These are phyloP conservation scores for Synodontis membranacea DNA, from an alignment of 2,113 vertebrate genomes.

Conservation along the genomic window DNA sequence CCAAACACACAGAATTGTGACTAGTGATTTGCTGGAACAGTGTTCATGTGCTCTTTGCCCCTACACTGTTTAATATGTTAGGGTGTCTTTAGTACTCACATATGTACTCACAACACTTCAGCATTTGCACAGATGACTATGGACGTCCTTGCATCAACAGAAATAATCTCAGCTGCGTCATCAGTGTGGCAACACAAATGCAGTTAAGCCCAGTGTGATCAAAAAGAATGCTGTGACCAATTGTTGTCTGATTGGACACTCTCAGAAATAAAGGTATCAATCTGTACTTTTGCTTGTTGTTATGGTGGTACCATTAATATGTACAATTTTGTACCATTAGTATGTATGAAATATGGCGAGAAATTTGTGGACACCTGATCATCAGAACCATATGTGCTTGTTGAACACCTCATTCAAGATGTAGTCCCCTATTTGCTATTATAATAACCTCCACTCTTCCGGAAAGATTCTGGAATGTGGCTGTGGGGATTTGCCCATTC, in stretches of 20 bases:
- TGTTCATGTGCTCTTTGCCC: background rate
- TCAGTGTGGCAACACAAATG: background rate
- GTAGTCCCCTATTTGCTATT: background rate
- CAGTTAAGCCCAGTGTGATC: background rate
- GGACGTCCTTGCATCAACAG: background rate
- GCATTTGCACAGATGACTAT: background rate
- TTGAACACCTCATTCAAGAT: background rate
- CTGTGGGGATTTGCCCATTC: background rate
- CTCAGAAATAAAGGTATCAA: background rate
- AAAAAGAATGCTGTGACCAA: no score
- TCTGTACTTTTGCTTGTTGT: background rate
- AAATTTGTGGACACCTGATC: background rate
- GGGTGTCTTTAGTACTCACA: background rate
- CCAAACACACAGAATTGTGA: background rate
- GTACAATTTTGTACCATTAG: background rate
- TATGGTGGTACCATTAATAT: background rate
- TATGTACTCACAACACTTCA: background rate
- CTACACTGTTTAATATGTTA: background rate
- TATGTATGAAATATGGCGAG: background rate
- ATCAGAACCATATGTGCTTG: background rate
- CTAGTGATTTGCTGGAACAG: background rate
- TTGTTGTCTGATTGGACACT: background rate
- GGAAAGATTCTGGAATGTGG: background rate
- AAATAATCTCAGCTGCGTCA: background rate
- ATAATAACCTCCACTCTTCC: background rate